Evolutionary conservation across 2,888 invertebrate species (phyloP), one percentile per base, ranked within the genome.

Genomic region (Petrolisthes cinctipes): DNA sequence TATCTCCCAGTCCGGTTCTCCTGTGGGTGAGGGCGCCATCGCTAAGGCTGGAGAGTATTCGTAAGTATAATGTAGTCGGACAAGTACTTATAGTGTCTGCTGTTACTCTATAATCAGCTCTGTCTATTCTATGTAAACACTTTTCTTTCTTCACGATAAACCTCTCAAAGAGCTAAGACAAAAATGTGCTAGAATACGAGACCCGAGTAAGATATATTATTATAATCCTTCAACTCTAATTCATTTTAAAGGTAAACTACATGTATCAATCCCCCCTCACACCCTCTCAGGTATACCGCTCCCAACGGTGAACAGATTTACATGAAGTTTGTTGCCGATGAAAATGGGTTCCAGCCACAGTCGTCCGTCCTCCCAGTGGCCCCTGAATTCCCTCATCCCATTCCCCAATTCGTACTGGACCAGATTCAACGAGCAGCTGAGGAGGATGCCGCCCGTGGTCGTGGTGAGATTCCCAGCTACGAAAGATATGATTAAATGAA

Each of bases 331-430:
- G 86, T 89, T 4, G 89, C 89, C 23, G 86, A 89, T 54, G 89
- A 89, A 73, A 84, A 89, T 54, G 89, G 89, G 53, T 89, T 86
- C 86, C 86, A 86, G 86, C 89, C 89, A 53, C 75, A 86, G 78
- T 89, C 89, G 51, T 57, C 61, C 73, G 9, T 82, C 20, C 82
- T 89, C 20, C 89, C 89, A 53, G 82, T 85, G 76, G 81, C 86
- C 5, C 86, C 89, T 9, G 87, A 78, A 51, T 87, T 87, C 87
- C 87, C 87, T 6, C 87, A 87, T 68, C 81, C 81, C 23, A 87
- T 87, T 75, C 87, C 87, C 51, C 85, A 84, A 73, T 89, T 85
- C 71, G 89, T 89, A 20, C 73, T 86, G 57, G 89, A 89, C 78
- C 89, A 89, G 82, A 89, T 89, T 78, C 86, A 76, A 17, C 85